Evolutionary conservation across 2,113 vertebrate species (phyloP).

Genomic region (Egretta garzetta): DNA sequence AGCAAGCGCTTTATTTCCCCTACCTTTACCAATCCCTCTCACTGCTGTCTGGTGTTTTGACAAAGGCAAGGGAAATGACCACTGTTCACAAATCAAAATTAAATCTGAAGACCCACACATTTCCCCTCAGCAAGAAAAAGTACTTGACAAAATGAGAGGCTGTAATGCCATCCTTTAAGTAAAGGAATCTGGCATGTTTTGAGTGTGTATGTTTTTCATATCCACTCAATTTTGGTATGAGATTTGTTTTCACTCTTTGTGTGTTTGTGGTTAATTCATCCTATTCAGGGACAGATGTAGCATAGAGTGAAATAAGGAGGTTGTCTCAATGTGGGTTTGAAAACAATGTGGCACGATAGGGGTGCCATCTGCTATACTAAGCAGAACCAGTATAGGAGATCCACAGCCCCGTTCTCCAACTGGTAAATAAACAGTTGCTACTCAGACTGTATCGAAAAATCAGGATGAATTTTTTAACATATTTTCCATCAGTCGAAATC

Average conservation of each 20-base stretch:
- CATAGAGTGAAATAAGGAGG: background rate
- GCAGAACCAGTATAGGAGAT: background rate
- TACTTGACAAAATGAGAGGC: background rate
- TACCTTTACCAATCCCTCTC: background rate
- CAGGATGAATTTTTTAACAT: background rate
- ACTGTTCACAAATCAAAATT: background rate
- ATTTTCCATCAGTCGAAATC: conserved; percentile 45
- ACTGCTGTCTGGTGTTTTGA: background rate
- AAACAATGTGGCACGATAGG: background rate
- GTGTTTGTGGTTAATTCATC: background rate
- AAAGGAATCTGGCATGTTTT: background rate
- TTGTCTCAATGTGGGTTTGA: conserved; percentile 17
- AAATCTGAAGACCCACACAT: background rate
- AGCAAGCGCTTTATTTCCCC: background rate
- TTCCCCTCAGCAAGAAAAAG: background rate
- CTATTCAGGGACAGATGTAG: conserved; percentile 23
- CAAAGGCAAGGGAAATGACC: background rate
- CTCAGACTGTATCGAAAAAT: conserved; percentile 7
- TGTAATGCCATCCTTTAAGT: background rate
- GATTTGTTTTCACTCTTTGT: conserved; percentile 5
- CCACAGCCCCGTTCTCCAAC: background rate
- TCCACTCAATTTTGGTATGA: background rate
- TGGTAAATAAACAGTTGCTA: conserved; percentile 35
- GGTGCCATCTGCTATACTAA: background rate
- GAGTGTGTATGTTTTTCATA: background rate